Base-by-base conservation (phyloP, 2,113 vertebrate species). In the Paramisgurnus dabryanus region DNA sequence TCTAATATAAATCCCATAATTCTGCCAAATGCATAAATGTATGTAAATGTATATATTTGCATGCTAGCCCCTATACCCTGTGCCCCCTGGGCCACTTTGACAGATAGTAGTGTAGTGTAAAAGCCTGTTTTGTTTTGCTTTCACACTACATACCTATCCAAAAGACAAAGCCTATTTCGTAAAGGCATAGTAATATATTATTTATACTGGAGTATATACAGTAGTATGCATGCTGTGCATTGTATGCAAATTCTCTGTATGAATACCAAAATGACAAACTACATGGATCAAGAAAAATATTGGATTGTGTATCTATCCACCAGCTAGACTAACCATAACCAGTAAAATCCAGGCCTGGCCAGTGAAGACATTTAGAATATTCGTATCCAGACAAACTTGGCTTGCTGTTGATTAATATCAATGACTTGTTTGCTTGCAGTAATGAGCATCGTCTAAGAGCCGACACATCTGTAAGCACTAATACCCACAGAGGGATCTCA, bases 361-460 rank as follows among this genome's bases (percentile, higher is more conserved):
- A 53, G 18, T 34, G 27, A 70, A 10, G 15, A 6, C 27, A 13
- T 5, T 13, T 53, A 13, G 50, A 15, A 15, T 15, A 15, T 53
- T 15, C 4, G 4, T 53, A 57, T 15, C 15, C 69, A 71, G 34
- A 7, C 12, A 70, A 6, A 27, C 55, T 55, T 55, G 10, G n/a
- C 4, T 15, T 41, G 41, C 70, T 73, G 39, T 11, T 72, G 39
- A 43, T 60, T 39, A 73, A 5, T 45, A 45, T 45, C 6, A 73
- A 40, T 60, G 18, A 60, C 40, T 22, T 11, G 18, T 13, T 15
- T 61, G 43, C 18, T 58, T 50, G 55, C 10, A 60, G 66, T 70
- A 69, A 71, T 64, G 41, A 49, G 67, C 41, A 53, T 71, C 57
- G 70, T 71, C 57, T 63, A 11, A 71, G 15, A 61, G 22, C 13